Conservation (phyloP, 1,140 invertebrate species). For the Neocloeon triangulifer region DNA sequence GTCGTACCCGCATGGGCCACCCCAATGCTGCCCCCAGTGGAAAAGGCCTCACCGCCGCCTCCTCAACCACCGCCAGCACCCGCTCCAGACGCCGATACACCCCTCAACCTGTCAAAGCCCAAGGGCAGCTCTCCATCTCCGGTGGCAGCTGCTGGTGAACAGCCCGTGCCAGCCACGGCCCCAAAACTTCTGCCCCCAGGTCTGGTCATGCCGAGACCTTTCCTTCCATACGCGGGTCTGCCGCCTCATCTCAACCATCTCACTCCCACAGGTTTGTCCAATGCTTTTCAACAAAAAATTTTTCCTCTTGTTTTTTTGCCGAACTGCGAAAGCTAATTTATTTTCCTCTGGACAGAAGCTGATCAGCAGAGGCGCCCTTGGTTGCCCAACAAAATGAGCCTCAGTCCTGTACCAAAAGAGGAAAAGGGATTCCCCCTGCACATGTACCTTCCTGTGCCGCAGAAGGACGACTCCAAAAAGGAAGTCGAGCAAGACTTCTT, state of each 20-base stretch:
- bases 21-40: conserved; percentile 10
- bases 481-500: conserved; percentile 36
- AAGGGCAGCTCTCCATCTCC: conserved; percentile 28
- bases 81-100: conserved; percentile 44
- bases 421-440: conserved; percentile 24
- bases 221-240: conserved; percentile 30
- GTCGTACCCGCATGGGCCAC: conserved; percentile 8
- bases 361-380: too few species aligned
- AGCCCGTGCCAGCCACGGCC: conserved; percentile 29
- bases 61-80: conserved; percentile 21
- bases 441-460: conserved; percentile 17
- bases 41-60: conserved; percentile 13
- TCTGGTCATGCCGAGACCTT: conserved; percentile 28
- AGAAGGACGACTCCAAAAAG: too few species aligned
- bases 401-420: conserved; percentile 16
- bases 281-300: background rate
- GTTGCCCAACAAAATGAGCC: conserved; percentile 6
- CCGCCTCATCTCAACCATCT: conserved; percentile 25
- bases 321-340: background rate
- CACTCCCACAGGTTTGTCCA: conserved; percentile 12
- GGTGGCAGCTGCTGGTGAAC: conserved; percentile 15
- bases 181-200: conserved; percentile 29
- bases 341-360: too few species aligned
- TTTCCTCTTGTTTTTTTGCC: background rate
- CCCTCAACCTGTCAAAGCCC: conserved; percentile 72